Evolutionary conservation across 2,888 invertebrate species (phyloP), one percentile per base, ranked within the genome.

Genomic region (Pollenia amentaria): DNA sequence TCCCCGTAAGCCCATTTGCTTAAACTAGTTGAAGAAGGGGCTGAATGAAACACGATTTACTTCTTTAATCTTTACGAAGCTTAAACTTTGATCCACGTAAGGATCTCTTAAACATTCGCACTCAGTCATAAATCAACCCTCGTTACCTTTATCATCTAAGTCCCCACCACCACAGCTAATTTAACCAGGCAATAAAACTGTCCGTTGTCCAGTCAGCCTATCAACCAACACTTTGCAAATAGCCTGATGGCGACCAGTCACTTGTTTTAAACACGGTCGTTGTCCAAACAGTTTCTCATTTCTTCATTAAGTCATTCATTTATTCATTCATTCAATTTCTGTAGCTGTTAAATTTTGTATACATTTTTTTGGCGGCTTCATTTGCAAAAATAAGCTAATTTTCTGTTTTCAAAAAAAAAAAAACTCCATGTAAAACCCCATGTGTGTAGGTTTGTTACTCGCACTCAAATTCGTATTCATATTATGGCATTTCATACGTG

Each of bases 401-500:
- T 73, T 62, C 9, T n/a, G 44, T 40, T 62, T 44, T 2, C 1
- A 51, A 75, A 40, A 75, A 75, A 64, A 62, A 64, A 40, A 9
- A n/a, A 60, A 46, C 12, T 18, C n/a, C 51, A 29, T 29, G 18
- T 42, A 70, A 79, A 67, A 73, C 42, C 18, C 40, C 48, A 48
- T 75, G 70, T 70, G 79, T 70, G 79, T 79, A 62, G 79, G 79
- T 70, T 79, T 79, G 48, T 40, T 79, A 38, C 14, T 38, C 57
- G 4, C 29, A 51, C 51, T 62, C n/a, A 78, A 77, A 60, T 84
- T 76, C 51, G 48, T 62, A 69, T 67, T 51, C 65, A 67, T 57
- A 78, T 73, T 72, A 65, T 73, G 62, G 55, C 73, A 73, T 86
- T 82, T 86, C 82, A 86, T 62, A 69, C 69, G 82, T 78, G 85